These are phyloP conservation scores for Myotis findleyi DNA, from an alignment of 2,797 vertebrate genomes.

Conservation along the genomic window DNA sequence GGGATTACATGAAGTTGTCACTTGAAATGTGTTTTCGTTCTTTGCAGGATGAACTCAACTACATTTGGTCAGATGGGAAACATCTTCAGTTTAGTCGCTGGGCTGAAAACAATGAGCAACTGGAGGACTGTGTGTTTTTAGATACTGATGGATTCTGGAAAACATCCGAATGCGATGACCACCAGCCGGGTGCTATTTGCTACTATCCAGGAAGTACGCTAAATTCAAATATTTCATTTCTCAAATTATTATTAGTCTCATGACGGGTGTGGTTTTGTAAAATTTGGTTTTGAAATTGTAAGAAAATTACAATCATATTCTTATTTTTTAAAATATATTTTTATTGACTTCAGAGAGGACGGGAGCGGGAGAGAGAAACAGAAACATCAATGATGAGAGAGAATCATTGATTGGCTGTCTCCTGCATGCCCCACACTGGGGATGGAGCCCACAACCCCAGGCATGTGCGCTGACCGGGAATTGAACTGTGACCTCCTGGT, in stretches of 20 bases:
- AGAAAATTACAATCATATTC: background rate
- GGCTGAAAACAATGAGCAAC: conserved; percentile 87
- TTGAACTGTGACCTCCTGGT: no score
- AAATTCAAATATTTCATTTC: conserved; percentile 48
- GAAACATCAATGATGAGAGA: no score
- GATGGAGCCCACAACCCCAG: no score
- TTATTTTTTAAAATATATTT: background rate
- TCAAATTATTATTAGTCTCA: background rate
- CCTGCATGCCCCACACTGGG: no score
- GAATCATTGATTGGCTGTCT: no score
- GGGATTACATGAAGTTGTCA: background rate
- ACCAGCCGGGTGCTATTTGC: conserved; percentile 93
- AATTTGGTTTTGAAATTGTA: conserved; percentile 49
- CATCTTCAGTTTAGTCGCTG: conserved; percentile 94
- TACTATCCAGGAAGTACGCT: conserved; percentile 91
- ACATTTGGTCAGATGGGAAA: conserved; percentile 94
- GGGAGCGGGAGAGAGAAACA: no score
- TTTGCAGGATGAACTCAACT: conserved; percentile 92
- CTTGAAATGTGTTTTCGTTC: conserved; percentile 14
- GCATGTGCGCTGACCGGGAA: no score
- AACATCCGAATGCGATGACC: conserved; percentile 90
- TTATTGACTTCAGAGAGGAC: no score
- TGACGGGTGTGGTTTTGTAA: background rate
- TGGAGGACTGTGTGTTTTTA: conserved; percentile 93
- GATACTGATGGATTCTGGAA: conserved; percentile 96